These are phyloP conservation scores for Apodemus agrarius DNA, from an alignment of 2,797 vertebrate genomes.

Conservation along the genomic window DNA sequence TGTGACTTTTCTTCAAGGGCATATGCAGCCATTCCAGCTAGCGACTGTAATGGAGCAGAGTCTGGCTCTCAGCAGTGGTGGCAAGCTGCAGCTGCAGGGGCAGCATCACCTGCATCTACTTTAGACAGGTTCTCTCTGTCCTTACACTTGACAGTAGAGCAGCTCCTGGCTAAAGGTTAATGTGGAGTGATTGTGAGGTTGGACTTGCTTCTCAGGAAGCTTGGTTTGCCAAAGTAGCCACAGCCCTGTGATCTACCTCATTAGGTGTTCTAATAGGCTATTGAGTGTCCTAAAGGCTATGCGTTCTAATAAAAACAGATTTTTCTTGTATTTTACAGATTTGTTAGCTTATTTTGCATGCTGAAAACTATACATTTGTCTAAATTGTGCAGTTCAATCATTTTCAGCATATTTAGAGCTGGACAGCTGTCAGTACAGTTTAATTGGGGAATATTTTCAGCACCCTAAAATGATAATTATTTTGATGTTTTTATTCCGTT, in stretches of 20 bases:
- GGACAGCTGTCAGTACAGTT: neutral
- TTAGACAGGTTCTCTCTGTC: neutral
- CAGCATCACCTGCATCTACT: neutral
- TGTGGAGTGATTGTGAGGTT: neutral
- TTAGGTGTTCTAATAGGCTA: neutral
- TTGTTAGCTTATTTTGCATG: conserved; percentile 33
- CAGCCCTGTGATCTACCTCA: neutral
- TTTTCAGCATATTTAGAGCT: conserved; percentile 40
- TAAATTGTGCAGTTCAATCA: conserved; percentile 7
- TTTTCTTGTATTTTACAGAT: neutral
- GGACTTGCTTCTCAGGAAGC: conserved; percentile 12
- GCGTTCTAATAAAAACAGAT: neutral
- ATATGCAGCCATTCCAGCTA: neutral
- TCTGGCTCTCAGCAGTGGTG: neutral
- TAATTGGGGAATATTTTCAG: conserved; percentile 30
- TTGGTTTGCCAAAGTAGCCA: neutral
- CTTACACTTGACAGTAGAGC: neutral
- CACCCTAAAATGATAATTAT: conserved; percentile 9
- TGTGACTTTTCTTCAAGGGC: neutral
- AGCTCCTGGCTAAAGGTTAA: neutral
- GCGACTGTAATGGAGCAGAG: neutral
- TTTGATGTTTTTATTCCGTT: conserved; percentile 4
- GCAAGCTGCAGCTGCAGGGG: neutral
- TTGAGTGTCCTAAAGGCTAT: neutral
- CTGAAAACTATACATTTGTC: neutral